Evolutionary conservation across 2,888 invertebrate species (phyloP).

Genomic region (Philereme transversata): DNA sequence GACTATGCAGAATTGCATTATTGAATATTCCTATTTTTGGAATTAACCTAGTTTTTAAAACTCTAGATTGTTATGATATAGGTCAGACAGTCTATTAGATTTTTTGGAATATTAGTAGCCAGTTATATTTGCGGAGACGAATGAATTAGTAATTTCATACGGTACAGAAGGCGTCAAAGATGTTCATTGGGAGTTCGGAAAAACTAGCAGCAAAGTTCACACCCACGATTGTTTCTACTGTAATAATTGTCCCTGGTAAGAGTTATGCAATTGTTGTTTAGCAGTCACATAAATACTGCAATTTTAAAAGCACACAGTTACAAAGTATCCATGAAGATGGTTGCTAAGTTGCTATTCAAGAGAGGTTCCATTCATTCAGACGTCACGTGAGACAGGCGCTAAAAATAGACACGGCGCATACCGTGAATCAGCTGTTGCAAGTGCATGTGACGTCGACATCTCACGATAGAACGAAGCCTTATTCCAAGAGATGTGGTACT

Average conservation of each 20-base stretch:
- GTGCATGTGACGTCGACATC: slow-evolving; percentile 49
- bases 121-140: too few species aligned
- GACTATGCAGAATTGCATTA: slow-evolving; percentile 17
- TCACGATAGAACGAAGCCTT: slow-evolving; percentile 25
- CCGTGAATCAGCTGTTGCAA: slow-evolving; percentile 68
- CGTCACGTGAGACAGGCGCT: slow-evolving; percentile 55
- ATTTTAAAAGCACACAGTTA: slow-evolving; percentile 1
- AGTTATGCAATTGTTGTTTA: neutral
- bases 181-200: too few species aligned
- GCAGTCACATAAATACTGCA: neutral
- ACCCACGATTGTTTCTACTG: too few species aligned
- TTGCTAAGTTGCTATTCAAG: slow-evolving; percentile 35
- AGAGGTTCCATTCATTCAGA: slow-evolving; percentile 48
- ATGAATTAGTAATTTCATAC: too few species aligned
- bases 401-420: slow-evolving; percentile 65
- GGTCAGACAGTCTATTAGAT: too few species aligned
- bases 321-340: slow-evolving; percentile 19
- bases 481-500: neutral
- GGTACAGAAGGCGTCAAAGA: too few species aligned
- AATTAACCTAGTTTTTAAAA: neutral
- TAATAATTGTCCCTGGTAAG: too few species aligned
- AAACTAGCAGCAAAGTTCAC: too few species aligned
- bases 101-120: too few species aligned
- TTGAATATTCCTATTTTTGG: slow-evolving; percentile 19
- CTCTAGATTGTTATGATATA: too few species aligned